Evolutionary conservation across 1,140 invertebrate species (phyloP), one percentile per base, ranked within the genome.

Genomic region (Trachymyrmex cornetzi): DNA sequence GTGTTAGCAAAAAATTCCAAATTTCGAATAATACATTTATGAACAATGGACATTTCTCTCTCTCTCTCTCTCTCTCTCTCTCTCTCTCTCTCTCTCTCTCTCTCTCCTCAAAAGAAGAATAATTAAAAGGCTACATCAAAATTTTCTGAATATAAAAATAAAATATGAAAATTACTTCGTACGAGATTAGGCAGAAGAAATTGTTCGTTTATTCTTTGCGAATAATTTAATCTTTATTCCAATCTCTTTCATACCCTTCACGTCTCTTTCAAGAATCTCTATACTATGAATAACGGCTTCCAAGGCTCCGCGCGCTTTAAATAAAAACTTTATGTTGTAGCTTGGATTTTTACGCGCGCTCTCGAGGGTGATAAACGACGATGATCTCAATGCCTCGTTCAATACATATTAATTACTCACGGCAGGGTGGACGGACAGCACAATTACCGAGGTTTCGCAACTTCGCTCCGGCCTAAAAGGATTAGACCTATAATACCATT

Each of bases 351-450:
- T 67, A 67, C 48, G 77, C n/a, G 27, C 14, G 9, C 67, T 61
- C 55, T 50, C 55, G 44, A 74, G 19, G 55, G n/a, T 74, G 57
- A 48, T 84, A 61, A 84, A 74, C 69, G 80, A 82, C 22, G 34
- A 27, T 27, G 69, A 84, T 82, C 79, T 38, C 67, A 14, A 71
- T 74, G 14, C 38, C 61, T 27, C 24, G 67, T 61, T 84, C 67
- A 19, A 84, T 82, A 82, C 38, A 59, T 84, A 63, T 84, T 84
- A 84, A 84, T 84, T 84, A 84, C 55, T 84, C 14, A 61, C 69
- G 69, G 67, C 24, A 59, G 57, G 55, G 44, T 75, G 57, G 38
- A 61, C 69, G 55, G 80, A 55, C 55, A 44, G 55, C 24, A 84
- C 69, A 84, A 75, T 84, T 84, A 74, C 24, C 38, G 55, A 48